Conservation (phyloP, 35 echinoderm and acorn worm species). For the Heliocidaris erythrogramma region DNA sequence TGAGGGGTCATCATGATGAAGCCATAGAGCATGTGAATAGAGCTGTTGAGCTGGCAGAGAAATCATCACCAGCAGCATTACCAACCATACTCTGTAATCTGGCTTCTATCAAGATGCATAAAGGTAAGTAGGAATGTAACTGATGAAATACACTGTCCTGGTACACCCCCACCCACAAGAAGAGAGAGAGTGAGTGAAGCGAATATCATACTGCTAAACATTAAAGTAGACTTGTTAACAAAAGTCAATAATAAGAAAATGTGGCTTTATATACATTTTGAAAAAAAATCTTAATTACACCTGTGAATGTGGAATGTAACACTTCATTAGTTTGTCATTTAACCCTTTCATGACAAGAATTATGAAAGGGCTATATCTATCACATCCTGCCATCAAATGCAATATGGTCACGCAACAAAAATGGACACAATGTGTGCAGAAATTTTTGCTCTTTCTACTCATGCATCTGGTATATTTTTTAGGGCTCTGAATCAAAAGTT, state of each 20-base stretch:
- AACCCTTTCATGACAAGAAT: too few species aligned
- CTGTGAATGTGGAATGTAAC: too few species aligned
- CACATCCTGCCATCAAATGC: too few species aligned
- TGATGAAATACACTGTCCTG: neutral
- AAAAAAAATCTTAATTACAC: neutral
- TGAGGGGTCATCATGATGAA: slow-evolving; percentile 54
- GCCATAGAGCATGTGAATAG: slow-evolving; percentile 58
- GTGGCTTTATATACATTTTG: neutral
- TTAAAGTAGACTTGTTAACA: neutral
- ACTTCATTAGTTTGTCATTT: too few species aligned
- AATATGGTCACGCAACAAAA: too few species aligned
- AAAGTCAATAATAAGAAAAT: neutral
- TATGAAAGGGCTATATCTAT: too few species aligned
- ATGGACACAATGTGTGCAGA: too few species aligned
- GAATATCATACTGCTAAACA: neutral
- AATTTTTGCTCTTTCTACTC: too few species aligned
- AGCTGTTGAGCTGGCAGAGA: slow-evolving; percentile 60
- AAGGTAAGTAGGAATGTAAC: slow-evolving; percentile 14
- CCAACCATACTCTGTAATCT: slow-evolving; percentile 55
- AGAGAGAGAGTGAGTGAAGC: too few species aligned
- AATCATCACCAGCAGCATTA: slow-evolving; percentile 51
- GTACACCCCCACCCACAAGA: too few species aligned
- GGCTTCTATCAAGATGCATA: slow-evolving; percentile 58
- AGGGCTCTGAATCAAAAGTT: too few species aligned
- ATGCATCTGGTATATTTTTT: too few species aligned